Conservation (phyloP, 2,888 invertebrate genomes). For the Drosophila mettleri region DNA sequence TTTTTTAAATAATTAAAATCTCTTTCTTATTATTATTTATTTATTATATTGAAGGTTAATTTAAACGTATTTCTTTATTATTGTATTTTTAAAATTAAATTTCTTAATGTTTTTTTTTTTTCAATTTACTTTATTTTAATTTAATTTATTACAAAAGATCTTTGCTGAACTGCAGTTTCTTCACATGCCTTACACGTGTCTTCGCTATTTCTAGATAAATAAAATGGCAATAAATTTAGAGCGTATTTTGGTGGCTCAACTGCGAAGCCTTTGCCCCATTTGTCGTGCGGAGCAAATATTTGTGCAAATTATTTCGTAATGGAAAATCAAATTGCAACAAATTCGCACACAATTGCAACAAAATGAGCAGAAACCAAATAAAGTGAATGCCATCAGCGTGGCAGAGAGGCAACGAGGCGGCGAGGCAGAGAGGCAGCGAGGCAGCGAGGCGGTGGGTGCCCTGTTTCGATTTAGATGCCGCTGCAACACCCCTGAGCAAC, state of each 20-base stretch:
- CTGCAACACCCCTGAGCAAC: conserved; percentile 8
- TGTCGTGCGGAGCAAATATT: conserved; percentile 42
- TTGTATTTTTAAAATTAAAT: background rate
- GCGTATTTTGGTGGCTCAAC: background rate
- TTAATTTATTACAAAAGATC: too few relatives aligned
- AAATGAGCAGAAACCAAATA: conserved; percentile 65
- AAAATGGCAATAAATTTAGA: background rate
- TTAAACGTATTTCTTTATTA: background rate
- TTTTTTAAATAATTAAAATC: too few relatives aligned
- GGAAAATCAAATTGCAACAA: conserved; percentile 76
- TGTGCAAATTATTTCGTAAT: conserved; percentile 73
- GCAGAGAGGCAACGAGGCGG: conserved; percentile 66
- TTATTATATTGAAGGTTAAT: too few relatives aligned
- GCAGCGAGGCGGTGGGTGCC: conserved; percentile 69
- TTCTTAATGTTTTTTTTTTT: background rate
- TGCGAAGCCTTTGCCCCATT: background rate
- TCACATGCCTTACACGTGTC: background rate
- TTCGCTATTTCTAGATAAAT: background rate
- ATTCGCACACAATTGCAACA: conserved; percentile 75
- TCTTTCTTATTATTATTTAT: too few relatives aligned
- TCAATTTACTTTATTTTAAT: too few relatives aligned
- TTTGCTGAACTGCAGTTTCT: background rate
- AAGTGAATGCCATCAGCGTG: conserved; percentile 68
- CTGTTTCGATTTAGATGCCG: conserved; percentile 63
- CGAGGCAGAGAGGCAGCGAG: too few relatives aligned